Conservation (phyloP, 2,797 vertebrate genomes). For the Varecia variegata region DNA sequence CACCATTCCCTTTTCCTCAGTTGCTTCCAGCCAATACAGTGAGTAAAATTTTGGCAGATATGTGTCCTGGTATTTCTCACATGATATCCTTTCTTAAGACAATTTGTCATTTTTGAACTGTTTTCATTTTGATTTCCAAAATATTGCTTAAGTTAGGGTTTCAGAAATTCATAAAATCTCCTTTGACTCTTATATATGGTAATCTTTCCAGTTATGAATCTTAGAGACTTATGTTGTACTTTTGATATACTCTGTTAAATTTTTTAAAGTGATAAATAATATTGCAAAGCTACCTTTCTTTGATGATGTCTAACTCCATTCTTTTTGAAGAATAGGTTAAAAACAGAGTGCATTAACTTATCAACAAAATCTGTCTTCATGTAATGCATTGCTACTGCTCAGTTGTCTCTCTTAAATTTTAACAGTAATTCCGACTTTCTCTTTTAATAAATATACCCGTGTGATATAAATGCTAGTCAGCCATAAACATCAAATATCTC, state of each 20-base stretch:
- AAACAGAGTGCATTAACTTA: not conserved
- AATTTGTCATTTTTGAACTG: not conserved
- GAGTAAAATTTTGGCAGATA: not conserved
- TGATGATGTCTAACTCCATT: not conserved
- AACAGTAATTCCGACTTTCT: not conserved
- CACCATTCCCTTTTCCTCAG: not conserved
- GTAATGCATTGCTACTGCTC: not conserved
- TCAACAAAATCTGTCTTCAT: not conserved
- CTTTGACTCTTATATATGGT: not conserved
- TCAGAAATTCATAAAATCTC: not conserved
- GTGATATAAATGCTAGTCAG: not conserved
- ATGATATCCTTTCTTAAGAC: rapidly evolving
- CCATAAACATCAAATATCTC: not conserved
- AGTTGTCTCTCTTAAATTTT: not conserved
- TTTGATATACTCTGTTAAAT: not conserved
- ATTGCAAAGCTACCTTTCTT: not conserved
- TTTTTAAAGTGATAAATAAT: not conserved
- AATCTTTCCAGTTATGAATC: not conserved
- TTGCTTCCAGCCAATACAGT: not conserved
- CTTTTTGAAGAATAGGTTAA: not conserved
- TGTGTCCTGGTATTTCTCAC: not conserved
- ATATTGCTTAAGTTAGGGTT: not conserved
- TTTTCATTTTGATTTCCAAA: conserved; percentile 3
- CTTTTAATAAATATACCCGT: not conserved
- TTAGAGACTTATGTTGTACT: not conserved